phyloP scores from a whole-genome alignment of 2,113 vertebrate genomes.

The Nyctereutes procyonoides region DNA sequence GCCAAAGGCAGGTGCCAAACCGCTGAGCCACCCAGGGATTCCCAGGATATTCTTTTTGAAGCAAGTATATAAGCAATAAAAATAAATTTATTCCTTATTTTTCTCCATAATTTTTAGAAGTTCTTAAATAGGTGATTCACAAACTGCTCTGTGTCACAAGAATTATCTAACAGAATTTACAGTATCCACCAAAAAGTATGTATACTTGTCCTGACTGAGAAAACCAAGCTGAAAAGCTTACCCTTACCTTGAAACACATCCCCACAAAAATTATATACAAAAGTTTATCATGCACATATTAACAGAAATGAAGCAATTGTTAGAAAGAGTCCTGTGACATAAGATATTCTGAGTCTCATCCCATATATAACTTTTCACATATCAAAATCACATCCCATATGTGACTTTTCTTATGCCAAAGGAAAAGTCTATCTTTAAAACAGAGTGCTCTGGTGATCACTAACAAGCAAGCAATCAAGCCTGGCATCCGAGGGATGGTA shows the following conservation, averaged over 20 bases:
- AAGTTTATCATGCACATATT: not conserved
- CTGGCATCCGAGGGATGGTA: not conserved
- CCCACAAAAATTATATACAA: not conserved
- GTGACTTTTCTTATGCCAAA: not conserved
- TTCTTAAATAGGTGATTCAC: not conserved
- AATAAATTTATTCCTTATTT: not conserved
- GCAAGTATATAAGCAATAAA: not conserved
- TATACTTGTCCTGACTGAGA: not conserved
- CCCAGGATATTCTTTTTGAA: not conserved
- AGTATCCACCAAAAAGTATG: not conserved
- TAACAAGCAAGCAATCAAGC: not conserved
- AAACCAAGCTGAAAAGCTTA: not conserved
- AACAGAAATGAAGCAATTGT: not conserved
- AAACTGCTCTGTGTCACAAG: not conserved
- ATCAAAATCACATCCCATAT: not conserved
- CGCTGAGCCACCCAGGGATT: too few species aligned
- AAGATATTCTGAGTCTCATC: not conserved
- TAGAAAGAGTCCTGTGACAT: not conserved
- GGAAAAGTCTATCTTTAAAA: not conserved
- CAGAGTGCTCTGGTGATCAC: not conserved
- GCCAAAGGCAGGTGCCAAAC: too few species aligned
- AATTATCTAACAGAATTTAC: not conserved
- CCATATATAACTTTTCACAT: not conserved
- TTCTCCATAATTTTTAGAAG: too few species aligned
- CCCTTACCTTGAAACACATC: not conserved